Base-by-base conservation (phyloP, 2,888 invertebrate species). In the Scaptomyza polygonia region DNA sequence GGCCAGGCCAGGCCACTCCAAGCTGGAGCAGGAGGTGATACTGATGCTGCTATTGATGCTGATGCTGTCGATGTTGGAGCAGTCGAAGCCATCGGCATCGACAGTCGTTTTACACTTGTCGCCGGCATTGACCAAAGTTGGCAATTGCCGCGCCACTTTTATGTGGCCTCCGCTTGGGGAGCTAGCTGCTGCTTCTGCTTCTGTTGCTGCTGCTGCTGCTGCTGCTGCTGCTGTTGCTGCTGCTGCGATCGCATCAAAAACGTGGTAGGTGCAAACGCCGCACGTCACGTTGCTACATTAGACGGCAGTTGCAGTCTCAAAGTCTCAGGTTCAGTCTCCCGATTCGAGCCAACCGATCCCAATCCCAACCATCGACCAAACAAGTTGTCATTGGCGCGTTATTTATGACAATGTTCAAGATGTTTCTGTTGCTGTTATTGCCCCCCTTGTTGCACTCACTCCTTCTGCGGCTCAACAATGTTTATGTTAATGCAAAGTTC, bases 101-200 rank as follows among this genome's bases (percentile, higher is more conserved):
- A 76, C 77, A 79, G 87, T 89, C 87, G 89, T 81, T 88, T 89
- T 89, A 89, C 89, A 89, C 89, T 89, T 89, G 89, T 89, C 89
- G 89, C 89, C 89, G 86, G 63, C 88, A 83, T 84, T 86, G 84
- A 76, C 89, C 89, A 88, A 89, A 89, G 86, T 89, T 81, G 89
- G 89, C 81, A 85, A 88, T 85, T 86, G 84, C 84, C 85, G 84
- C 87, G 84, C 84, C 82, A 87, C 83, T 85, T 86, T 86, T 82
- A 85, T 82, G 80, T 85, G 87, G 82, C 72, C 81, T 79, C 79
- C 82, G 85, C 82, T 80, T 82, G 82, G 86, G 84, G 84, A 79
- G 63, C 58, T 58, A 36, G 25, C 25, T 5, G 5, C 25, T 25
- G 25, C 5, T 3, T 5, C 25, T 25, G 32, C 45, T 39, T 57